These are phyloP conservation scores for Murina feae DNA, from an alignment of 2,113 vertebrate species.

Conservation along the genomic window DNA sequence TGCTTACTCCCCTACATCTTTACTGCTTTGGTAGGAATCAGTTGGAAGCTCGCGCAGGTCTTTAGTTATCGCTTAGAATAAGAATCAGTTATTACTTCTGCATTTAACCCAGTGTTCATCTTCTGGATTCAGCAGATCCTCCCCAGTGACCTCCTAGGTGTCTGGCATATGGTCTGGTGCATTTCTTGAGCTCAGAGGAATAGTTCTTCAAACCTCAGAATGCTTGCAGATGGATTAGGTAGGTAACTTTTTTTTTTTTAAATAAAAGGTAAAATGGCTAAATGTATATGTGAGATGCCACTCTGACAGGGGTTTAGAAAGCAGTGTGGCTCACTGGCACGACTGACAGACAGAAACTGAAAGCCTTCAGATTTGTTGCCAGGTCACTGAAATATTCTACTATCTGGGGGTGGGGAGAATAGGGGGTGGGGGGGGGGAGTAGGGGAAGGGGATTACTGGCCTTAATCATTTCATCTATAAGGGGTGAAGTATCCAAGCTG, in stretches of 20 bases:
- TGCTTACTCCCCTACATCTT: background rate
- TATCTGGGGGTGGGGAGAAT: no score
- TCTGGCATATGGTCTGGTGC: background rate
- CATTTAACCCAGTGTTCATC: background rate
- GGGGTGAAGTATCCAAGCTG: background rate
- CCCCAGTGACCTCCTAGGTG: background rate
- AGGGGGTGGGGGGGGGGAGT: no score
- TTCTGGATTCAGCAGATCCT: background rate
- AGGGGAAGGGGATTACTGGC: no score
- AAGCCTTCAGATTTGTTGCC: background rate
- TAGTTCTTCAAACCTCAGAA: background rate
- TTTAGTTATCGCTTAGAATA: background rate
- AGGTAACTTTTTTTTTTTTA: background rate
- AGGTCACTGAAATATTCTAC: background rate
- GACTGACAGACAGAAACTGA: background rate
- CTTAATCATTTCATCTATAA: background rate
- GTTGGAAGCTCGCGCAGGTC: background rate
- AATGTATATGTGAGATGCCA: background rate
- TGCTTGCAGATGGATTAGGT: background rate
- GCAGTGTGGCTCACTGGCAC: rapidly evolving
- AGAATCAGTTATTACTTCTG: background rate
- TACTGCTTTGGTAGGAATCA: background rate
- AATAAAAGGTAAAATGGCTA: background rate
- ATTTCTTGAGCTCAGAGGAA: background rate
- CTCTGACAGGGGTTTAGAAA: background rate